These are phyloP conservation scores for Berghia stephanieae DNA, from an alignment of 1,140 invertebrate genomes.

Conservation along the genomic window DNA sequence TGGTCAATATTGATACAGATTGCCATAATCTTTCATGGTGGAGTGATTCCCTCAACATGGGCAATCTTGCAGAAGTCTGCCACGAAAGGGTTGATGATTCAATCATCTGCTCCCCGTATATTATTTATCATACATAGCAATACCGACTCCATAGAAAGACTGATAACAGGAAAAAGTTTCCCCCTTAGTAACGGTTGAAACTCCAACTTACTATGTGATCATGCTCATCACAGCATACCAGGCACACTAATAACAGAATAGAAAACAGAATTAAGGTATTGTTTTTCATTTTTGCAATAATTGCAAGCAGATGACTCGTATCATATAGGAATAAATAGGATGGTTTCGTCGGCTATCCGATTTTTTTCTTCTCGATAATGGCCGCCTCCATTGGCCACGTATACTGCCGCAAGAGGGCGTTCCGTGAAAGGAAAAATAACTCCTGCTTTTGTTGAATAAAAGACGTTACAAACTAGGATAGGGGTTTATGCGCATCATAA, in stretches of 20 bases:
- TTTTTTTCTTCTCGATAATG: conserved; percentile 35
- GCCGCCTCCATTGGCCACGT: conserved; percentile 57
- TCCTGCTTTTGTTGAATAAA: conserved; percentile 3
- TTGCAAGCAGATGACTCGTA: neutral
- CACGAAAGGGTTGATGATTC: neutral
- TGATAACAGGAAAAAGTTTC: neutral
- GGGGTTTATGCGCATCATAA: neutral
- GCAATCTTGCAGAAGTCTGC: neutral
- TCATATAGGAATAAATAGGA: conserved; percentile 30
- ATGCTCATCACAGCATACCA: conserved; percentile 50
- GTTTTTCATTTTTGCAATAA: conserved; percentile 38
- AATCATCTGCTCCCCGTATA: neutral
- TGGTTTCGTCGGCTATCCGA: conserved; percentile 21
- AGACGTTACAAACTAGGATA: neutral
- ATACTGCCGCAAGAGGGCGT: conserved; percentile 42
- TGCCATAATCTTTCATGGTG: too few relatives aligned
- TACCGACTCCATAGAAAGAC: neutral
- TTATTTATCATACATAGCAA: neutral
- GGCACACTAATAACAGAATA: conserved; percentile 36
- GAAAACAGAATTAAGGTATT: conserved; percentile 39
- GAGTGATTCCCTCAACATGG: too few relatives aligned
- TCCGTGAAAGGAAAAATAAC: conserved; percentile 8
- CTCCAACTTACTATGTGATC: conserved; percentile 51
- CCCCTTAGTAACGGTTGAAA: conserved; percentile 14
- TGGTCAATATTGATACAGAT: too few relatives aligned